Conservation (phyloP, 2,888 invertebrate species). For the Morpho achilles region DNA sequence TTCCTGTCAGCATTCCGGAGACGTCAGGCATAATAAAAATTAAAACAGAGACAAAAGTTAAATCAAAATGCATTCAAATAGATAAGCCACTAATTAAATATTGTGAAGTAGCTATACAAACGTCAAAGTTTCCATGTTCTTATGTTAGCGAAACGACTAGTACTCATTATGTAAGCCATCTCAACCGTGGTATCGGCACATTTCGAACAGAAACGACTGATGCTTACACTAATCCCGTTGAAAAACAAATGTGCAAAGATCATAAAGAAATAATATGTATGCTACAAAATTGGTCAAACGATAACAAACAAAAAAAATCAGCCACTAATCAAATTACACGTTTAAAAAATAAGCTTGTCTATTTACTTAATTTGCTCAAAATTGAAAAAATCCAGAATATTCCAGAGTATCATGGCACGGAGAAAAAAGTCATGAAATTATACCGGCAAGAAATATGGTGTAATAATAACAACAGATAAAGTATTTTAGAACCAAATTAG, state of each 20-base stretch:
- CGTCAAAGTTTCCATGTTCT: conserved; percentile 24
- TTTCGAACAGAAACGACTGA: conserved; percentile 33
- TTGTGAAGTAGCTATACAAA: conserved; percentile 40
- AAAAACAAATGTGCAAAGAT: conserved; percentile 39
- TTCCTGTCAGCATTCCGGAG: not conserved
- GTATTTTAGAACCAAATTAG: not conserved
- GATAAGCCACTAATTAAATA: conserved; percentile 30
- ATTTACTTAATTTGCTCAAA: conserved; percentile 38
- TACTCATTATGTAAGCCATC: conserved; percentile 23
- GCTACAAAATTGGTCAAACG: conserved; percentile 39
- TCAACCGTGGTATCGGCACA: conserved; percentile 36
- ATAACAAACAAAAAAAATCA: conserved; percentile 12
- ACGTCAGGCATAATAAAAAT: conserved; percentile 6
- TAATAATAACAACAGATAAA: not conserved
- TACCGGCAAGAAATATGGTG: conserved; percentile 36
- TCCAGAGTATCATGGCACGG: conserved; percentile 34
- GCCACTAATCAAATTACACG: conserved; percentile 8
- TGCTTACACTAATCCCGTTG: conserved; percentile 34
- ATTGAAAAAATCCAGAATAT: conserved; percentile 50
- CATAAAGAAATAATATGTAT: conserved; percentile 40
- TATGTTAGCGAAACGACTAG: conserved; percentile 42
- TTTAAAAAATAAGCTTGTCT: conserved; percentile 34
- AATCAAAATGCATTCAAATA: conserved; percentile 40
- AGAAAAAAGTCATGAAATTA: conserved; percentile 37
- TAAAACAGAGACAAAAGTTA: conserved; percentile 16